Conservation (phyloP, 2,797 vertebrate genomes). For the Centroberyx gerrardi region DNA sequence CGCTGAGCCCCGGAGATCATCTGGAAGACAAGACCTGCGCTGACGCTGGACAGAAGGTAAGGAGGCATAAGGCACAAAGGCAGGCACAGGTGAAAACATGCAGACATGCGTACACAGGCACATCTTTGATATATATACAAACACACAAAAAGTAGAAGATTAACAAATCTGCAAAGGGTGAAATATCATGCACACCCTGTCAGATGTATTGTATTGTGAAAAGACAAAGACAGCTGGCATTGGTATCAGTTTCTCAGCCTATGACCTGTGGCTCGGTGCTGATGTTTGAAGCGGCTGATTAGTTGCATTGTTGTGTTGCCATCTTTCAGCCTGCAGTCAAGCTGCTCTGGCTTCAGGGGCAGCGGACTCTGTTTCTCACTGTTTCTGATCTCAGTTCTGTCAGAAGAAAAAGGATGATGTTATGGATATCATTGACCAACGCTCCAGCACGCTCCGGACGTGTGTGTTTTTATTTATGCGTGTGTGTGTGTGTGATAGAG, state of each 20-base stretch:
- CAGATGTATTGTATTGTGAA: constrained; percentile 12
- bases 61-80: constrained; percentile 24
- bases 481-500: background rate
- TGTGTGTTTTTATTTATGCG: background rate
- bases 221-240: constrained; percentile 26
- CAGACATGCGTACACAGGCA: constrained; percentile 16
- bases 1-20: constrained; percentile 76
- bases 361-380: constrained; percentile 4
- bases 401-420: background rate
- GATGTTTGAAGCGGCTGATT: constrained; percentile 34
- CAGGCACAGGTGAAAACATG: too few relatives aligned
- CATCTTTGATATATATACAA: constrained; percentile 8
- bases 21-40: constrained; percentile 78
- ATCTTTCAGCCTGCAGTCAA: constrained; percentile 22
- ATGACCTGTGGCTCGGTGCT: constrained; percentile 13
- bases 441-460: background rate
- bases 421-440: constrained; percentile 15
- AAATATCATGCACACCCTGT: background rate
- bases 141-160: constrained; percentile 17
- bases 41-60: constrained; percentile 90
- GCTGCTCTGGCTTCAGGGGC: constrained; percentile 4
- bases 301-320: constrained; percentile 23
- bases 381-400: constrained; percentile 26
- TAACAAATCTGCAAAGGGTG: constrained; percentile 14
- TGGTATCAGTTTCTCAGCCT: background rate